phyloP scores from a whole-genome alignment of 2,113 vertebrate genomes.

The Cacatua alba region DNA sequence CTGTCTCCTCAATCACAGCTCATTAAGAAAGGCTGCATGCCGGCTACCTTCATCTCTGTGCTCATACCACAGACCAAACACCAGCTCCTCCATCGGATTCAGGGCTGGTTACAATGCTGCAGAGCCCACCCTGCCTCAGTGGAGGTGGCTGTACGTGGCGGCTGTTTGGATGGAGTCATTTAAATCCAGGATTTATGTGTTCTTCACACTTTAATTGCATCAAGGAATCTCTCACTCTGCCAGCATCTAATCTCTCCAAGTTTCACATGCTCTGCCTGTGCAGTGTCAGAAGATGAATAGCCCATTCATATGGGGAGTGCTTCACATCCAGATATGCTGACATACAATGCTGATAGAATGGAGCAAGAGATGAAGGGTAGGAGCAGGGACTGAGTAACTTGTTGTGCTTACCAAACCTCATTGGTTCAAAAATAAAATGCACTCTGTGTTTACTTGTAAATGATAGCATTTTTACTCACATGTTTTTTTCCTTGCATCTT shows the following conservation, averaged over 20 bases:
- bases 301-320: slow-evolving; percentile 24
- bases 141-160: fast-evolving
- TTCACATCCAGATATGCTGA: slow-evolving; percentile 17
- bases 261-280: slow-evolving; percentile 29
- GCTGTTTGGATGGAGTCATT: neutral
- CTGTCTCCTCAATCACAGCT: neutral
- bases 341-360: slow-evolving; percentile 41
- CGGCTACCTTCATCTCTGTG: neutral
- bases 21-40: neutral
- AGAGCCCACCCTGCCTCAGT: neutral
- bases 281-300: slow-evolving; percentile 45
- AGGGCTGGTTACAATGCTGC: fast-evolving
- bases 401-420: slow-evolving; percentile 12
- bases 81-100: fast-evolving
- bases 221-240: slow-evolving; percentile 42
- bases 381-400: neutral
- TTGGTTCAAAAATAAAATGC: neutral
- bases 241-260: slow-evolving; percentile 26
- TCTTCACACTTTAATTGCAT: slow-evolving; percentile 61
- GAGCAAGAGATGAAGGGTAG: slow-evolving; percentile 36
- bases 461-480: neutral
- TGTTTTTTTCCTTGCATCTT: neutral
- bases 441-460: neutral
- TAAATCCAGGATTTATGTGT: slow-evolving; percentile 17
- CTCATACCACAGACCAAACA: neutral